Conservation (phyloP, 2,113 vertebrate genomes). For the Barnardius zonarius region DNA sequence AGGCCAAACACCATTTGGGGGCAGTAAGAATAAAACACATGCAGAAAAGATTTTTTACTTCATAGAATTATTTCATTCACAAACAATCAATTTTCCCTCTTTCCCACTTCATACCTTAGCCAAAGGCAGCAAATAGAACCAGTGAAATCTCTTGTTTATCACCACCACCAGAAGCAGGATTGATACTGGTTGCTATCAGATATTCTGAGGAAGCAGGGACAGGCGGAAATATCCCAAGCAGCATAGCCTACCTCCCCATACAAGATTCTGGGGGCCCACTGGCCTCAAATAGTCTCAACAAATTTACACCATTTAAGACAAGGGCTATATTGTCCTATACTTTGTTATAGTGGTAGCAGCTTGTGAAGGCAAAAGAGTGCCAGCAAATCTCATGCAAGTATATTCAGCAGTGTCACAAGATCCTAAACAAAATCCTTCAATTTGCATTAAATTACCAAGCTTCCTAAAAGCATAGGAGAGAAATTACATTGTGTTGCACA, state of each 20-base stretch:
- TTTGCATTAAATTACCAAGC: neutral
- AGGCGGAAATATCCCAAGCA: neutral
- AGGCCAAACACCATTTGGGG: neutral
- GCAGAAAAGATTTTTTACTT: neutral
- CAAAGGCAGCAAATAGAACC: neutral
- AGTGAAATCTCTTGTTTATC: neutral
- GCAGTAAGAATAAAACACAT: neutral
- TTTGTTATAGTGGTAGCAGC: neutral
- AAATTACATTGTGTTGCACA: neutral
- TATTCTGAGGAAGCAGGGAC: neutral
- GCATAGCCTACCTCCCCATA: neutral
- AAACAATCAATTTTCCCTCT: neutral
- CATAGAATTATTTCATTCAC: neutral
- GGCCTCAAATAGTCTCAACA: neutral
- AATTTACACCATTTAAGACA: neutral
- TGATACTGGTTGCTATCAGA: neutral
- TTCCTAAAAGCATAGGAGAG: neutral
- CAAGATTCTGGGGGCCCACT: neutral
- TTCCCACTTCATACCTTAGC: neutral
- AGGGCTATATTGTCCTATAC: rapidly evolving
- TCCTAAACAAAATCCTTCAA: neutral
- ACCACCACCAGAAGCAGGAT: neutral
- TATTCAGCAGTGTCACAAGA: neutral
- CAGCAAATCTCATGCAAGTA: neutral
- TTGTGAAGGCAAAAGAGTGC: neutral